Evolutionary conservation across 2,888 invertebrate species (phyloP).

Genomic region (Catotricha subobsoleta): DNA sequence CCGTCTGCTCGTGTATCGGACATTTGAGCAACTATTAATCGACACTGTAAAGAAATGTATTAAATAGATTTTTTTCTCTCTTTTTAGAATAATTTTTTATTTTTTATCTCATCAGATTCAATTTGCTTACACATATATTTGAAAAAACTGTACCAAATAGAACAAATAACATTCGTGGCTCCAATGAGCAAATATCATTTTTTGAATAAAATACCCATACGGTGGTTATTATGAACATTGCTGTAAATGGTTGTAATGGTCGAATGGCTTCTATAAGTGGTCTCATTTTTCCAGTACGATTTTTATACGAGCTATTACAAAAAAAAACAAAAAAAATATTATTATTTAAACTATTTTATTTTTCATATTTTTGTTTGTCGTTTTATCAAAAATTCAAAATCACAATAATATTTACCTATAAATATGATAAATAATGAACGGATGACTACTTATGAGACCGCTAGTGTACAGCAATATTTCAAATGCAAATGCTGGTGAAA

Average conservation of each 20-base stretch:
- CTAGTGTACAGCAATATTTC: conserved; percentile 74
- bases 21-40: conserved; percentile 96
- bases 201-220: conserved; percentile 74
- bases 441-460: conserved; percentile 66
- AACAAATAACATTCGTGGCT: conserved; percentile 75
- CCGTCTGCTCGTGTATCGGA: conserved; percentile 49
- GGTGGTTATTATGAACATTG: conserved; percentile 57
- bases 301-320: conserved; percentile 54
- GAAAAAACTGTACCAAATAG: conserved; percentile 90
- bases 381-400: neutral
- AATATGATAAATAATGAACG: conserved; percentile 80
- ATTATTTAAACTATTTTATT: neutral
- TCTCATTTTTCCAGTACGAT: conserved; percentile 74
- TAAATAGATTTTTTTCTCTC: neutral
- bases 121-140: conserved; percentile 70
- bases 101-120: neutral
- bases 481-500: conserved; percentile 61
- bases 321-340: too few species aligned
- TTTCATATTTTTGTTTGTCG: neutral
- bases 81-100: neutral
- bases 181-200: conserved; percentile 55
- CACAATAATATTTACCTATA: conserved; percentile 45
- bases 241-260: conserved; percentile 61
- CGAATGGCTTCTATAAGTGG: conserved; percentile 60
- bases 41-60: conserved; percentile 47